Evolutionary conservation across 2,797 vertebrate species (phyloP).

Genomic region (Sternotherus odoratus): DNA sequence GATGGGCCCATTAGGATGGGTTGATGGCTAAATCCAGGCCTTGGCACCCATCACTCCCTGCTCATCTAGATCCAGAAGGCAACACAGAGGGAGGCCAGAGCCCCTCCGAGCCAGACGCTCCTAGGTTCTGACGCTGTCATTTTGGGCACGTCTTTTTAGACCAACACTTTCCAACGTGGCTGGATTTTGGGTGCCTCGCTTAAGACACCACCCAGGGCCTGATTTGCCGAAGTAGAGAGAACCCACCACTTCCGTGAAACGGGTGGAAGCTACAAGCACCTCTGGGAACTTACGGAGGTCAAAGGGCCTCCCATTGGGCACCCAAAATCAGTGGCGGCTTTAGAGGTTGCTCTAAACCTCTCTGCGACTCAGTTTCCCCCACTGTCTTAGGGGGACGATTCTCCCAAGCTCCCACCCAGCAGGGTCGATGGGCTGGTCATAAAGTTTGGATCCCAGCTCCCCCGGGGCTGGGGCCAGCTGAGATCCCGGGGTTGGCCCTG

Average conservation of each 20-base stretch:
- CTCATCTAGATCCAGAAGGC: background rate
- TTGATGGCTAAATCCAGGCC: background rate
- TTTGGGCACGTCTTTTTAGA: background rate
- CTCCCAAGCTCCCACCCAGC: background rate
- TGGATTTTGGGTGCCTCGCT: background rate
- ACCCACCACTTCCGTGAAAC: background rate
- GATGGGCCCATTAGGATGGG: background rate
- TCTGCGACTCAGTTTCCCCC: background rate
- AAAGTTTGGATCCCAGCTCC: background rate
- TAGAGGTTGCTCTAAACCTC: background rate
- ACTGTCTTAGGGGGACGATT: background rate
- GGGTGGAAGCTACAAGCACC: background rate
- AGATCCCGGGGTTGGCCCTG: background rate
- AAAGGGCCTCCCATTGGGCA: background rate
- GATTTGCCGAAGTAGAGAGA: background rate
- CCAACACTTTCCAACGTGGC: background rate
- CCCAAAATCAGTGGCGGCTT: background rate
- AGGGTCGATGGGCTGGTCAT: background rate
- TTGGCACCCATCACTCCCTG: background rate
- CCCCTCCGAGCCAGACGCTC: background rate
- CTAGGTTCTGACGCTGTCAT: background rate
- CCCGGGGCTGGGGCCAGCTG: background rate
- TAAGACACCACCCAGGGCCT: background rate
- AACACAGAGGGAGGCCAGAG: too few relatives aligned
- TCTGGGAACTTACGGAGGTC: background rate